Base-by-base conservation (phyloP, 2,888 invertebrate genomes). In the Sinodicranocentrus sp. region DNA sequence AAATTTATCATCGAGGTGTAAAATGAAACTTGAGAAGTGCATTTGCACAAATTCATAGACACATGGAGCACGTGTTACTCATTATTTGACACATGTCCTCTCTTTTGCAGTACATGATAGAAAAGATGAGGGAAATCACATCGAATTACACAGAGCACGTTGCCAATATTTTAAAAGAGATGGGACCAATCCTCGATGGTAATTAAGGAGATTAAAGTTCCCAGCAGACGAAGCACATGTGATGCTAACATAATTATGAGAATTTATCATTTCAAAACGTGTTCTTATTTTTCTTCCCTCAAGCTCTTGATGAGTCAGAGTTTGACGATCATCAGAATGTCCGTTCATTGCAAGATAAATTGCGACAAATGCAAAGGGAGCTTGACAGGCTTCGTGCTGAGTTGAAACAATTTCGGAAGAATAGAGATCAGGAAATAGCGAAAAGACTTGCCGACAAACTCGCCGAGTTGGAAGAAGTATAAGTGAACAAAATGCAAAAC, bases 251-350 rank as follows among this genome's bases (percentile, higher is more conserved):
- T n/a, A n/a, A n/a, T n/a, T n/a, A n/a, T n/a, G n/a, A n/a, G n/a
- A n/a, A n/a, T n/a, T n/a, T n/a, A n/a, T n/a, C n/a, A n/a, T n/a
- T n/a, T n/a, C n/a, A n/a, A n/a, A n/a, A n/a, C n/a, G n/a, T n/a
- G n/a, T 21, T 25, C 25, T 1, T 15, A 57, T n/a, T n/a, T 57
- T 54, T 10, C 44, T 8, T 8, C 8, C 19, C 1, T 57, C 1
- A 25, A 57, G 57, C 25, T 6, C 19, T 87, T 48, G 87, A 88
- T 61, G 84, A 85, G 52, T 72, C 80, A n/a, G 87, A 88, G 39
- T 88, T 86, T 86, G 86, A 88, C 44, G 88, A 88, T 44, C 88
- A 88, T 61, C 82, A 84, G 19, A 85, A 86, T 67, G 85, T 88
- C 1, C 78, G 83, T 19, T 75, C 72, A 23, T 73, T 84, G 68